Evolutionary conservation across 2,113 vertebrate genomes (phyloP).

Genomic region (Aptenodytes forsteri): DNA sequence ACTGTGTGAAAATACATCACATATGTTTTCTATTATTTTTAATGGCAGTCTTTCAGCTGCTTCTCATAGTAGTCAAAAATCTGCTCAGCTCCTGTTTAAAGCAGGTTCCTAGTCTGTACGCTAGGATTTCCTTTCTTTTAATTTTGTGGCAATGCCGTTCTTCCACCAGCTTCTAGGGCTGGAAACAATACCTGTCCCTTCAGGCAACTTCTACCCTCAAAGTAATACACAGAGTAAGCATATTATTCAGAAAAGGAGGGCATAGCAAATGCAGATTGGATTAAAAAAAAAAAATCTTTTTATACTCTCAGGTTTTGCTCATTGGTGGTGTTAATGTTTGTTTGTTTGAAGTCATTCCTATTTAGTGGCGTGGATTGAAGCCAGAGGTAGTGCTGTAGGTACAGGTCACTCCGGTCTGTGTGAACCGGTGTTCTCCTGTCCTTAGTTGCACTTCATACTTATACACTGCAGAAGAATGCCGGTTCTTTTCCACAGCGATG

Average conservation of each 20-base stretch:
- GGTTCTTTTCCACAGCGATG: background rate
- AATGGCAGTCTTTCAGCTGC: conserved; percentile 6
- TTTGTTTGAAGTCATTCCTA: background rate
- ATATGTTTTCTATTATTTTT: conserved; percentile 39
- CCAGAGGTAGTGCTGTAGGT: background rate
- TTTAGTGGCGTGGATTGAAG: background rate
- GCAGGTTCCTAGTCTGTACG: background rate
- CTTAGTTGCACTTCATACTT: background rate
- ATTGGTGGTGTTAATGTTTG: background rate
- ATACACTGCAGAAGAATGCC: background rate
- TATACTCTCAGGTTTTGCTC: background rate
- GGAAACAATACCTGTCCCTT: background rate
- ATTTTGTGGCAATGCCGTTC: background rate
- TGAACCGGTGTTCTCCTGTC: background rate
- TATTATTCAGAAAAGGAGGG: background rate
- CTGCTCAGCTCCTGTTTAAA: background rate
- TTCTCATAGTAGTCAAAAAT: background rate
- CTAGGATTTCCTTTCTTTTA: background rate
- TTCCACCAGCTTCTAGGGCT: background rate
- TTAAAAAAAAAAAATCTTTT: background rate
- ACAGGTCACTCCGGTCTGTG: background rate
- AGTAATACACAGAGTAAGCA: background rate
- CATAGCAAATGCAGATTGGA: background rate
- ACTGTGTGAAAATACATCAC: background rate
- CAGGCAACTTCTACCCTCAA: background rate